Base-by-base conservation (phyloP, 2,888 invertebrate species). In the Syrista parreyssii region DNA sequence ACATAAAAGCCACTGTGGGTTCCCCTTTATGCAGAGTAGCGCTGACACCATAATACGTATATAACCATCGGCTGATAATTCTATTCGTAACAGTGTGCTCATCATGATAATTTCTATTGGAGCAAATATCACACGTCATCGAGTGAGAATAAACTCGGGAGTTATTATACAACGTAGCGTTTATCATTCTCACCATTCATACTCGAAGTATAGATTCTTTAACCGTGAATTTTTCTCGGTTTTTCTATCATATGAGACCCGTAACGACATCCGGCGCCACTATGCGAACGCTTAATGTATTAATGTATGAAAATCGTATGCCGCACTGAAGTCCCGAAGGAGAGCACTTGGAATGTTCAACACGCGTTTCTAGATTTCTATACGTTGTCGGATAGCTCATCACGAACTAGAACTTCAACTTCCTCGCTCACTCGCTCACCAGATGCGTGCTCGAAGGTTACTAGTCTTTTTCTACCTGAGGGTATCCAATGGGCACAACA, bases 391-490 rank as follows among this genome's bases (percentile, higher is more conserved):
- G 9, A 55, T 23, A 6, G 55, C 23, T 55, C 55, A 23, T 55
- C 55, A 55, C 23, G 55, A 55, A 55, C 23, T 23, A 23, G 23
- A 55, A 23, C 23, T 55, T 55, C 55, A 55, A 55, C 71, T 6
- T 71, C 71, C 71, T 31, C 71, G 71, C 71, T 31, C 71, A 11
- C n/a, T 77, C 83, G 88, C 87, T 88, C 88, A 88, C 88, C 88
- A 88, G 88, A 88, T 88, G 88, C 84, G 88, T 86, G 80, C 80
- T 79, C 76, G 73, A 79, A 79, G 80, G 81, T 81, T 79, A 80
- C 81, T 79, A 80, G 82, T 81, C 84, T 86, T 88, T 88, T 88
- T 88, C 88, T 88, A 88, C 88, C 88, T 87, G 87, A 86, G 84
- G 85, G 86, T 83, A 82, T 84, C 86, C 87, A 87, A 87, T 88